These are phyloP conservation scores for Ctenodactylus gundi DNA, from an alignment of 2,113 vertebrate genomes.

Conservation along the genomic window DNA sequence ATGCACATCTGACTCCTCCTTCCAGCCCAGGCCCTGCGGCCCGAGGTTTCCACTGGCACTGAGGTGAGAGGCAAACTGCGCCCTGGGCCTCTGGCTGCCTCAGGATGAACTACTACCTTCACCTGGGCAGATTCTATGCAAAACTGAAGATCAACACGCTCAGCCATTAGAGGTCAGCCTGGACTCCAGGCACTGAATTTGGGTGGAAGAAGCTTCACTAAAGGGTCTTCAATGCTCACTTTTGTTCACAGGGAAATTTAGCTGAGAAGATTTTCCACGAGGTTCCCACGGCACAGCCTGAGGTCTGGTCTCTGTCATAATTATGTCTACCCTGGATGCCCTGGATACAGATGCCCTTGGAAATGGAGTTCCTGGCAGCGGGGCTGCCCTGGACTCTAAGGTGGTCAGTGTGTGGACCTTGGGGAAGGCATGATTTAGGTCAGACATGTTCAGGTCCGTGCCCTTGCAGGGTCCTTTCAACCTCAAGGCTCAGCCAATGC, in stretches of 20 bases:
- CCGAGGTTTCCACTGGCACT: background rate
- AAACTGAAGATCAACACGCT: conserved; percentile 78
- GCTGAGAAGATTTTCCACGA: conserved; percentile 68
- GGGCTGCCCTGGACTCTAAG: background rate
- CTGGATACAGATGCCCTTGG: background rate
- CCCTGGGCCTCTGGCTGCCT: background rate
- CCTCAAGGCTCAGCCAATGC: background rate
- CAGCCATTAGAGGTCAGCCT: conserved; percentile 79
- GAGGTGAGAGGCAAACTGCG: background rate
- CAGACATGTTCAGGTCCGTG: too few species aligned
- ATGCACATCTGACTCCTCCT: background rate
- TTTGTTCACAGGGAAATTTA: conserved; percentile 76
- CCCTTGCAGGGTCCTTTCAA: background rate
- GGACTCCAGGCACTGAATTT: conserved; percentile 78
- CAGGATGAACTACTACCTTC: conserved; percentile 30
- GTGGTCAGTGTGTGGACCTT: background rate
- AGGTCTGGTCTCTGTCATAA: background rate
- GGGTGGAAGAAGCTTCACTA: conserved; percentile 63
- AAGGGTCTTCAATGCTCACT: conserved; percentile 80
- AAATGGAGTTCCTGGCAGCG: background rate
- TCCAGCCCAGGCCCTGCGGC: background rate
- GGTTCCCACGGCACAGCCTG: conserved; percentile 19
- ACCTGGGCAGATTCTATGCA: conserved; percentile 76
- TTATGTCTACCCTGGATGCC: background rate
- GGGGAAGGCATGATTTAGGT: background rate